Evolutionary conservation across 2,888 invertebrate species (phyloP).

Genomic region (Drosophila merina): DNA sequence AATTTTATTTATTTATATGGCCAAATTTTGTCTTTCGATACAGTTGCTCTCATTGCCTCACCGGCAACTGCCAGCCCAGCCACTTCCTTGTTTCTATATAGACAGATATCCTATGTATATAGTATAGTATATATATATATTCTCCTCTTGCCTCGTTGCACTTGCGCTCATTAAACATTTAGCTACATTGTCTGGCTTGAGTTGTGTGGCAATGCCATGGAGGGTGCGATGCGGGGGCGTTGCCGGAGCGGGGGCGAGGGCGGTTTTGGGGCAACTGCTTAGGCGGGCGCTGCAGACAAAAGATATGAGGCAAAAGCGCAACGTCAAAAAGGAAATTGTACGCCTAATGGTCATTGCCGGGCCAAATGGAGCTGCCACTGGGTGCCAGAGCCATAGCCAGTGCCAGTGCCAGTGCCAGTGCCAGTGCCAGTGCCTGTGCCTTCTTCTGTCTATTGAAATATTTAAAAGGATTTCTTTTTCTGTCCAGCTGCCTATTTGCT

Average conservation of each 20-base stretch:
- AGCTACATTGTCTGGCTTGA: slow-evolving; percentile 64
- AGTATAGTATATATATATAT: not conserved
- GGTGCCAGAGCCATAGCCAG: slow-evolving; percentile 5
- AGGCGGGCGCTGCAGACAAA: slow-evolving; percentile 46
- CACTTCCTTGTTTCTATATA: slow-evolving; percentile 23
- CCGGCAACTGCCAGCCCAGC: slow-evolving; percentile 12
- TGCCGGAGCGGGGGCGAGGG: slow-evolving; percentile 12
- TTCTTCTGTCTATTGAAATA: slow-evolving; percentile 57
- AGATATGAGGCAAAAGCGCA: slow-evolving; percentile 63
- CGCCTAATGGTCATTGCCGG: slow-evolving; percentile 62
- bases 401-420: not conserved
- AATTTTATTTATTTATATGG: slow-evolving; percentile 62
- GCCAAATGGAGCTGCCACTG: slow-evolving; percentile 40
- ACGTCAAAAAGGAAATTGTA: slow-evolving; percentile 53
- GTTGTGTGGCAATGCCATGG: slow-evolving; percentile 22
- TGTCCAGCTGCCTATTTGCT: slow-evolving; percentile 23
- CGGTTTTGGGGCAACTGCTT: slow-evolving; percentile 12
- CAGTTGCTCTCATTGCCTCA: slow-evolving; percentile 37
- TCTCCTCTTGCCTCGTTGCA: slow-evolving; percentile 41
- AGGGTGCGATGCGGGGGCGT: slow-evolving; percentile 1
- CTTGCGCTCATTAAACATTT: slow-evolving; percentile 71
- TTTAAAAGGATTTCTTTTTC: slow-evolving; percentile 59
- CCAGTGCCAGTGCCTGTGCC: slow-evolving; percentile 4
- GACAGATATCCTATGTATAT: not conserved
- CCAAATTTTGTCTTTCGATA: slow-evolving; percentile 68